A percentile compares a stretch with the other conserved stretches of the same genome.
Evolutionary conservation across 2,888 invertebrate genomes (phyloP).

Genomic region (Pollenia amentaria): DNA sequence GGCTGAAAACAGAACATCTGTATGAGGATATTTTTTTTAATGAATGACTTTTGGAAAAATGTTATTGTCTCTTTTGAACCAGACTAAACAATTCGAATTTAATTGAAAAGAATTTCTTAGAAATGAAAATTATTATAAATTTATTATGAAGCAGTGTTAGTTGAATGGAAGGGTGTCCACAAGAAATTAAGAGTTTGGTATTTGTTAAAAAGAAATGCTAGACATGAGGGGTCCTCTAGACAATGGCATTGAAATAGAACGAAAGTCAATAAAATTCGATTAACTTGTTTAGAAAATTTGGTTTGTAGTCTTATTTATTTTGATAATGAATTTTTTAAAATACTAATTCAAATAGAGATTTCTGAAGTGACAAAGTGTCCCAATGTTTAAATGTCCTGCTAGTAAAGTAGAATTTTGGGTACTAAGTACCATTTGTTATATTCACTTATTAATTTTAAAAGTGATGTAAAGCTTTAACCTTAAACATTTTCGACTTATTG

Average conservation of each 20-base stretch:
- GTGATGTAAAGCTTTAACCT: too few species aligned
- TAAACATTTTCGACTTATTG: too few species aligned
- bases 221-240: constrained; percentile 19
- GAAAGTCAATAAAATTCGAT: too few species aligned
- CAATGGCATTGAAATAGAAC: not conserved
- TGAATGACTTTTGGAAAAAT: constrained; percentile 34
- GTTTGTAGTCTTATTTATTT: too few species aligned
- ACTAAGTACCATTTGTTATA: too few species aligned
- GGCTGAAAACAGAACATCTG: constrained; percentile 75
- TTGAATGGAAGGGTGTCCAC: not conserved
- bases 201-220: not conserved
- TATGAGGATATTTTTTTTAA: constrained; percentile 47
- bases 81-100: constrained; percentile 44
- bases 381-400: too few species aligned
- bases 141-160: not conserved
- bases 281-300: too few species aligned
- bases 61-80: constrained; percentile 55
- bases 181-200: not conserved
- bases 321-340: too few species aligned
- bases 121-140: constrained; percentile 52
- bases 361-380: too few species aligned
- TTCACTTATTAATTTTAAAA: too few species aligned
- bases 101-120: constrained; percentile 48
- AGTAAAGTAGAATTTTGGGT: too few species aligned
- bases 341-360: too few species aligned